These are phyloP conservation scores for Puffinus mauretanicus DNA, from an alignment of 2,113 vertebrate species.

Conservation along the genomic window DNA sequence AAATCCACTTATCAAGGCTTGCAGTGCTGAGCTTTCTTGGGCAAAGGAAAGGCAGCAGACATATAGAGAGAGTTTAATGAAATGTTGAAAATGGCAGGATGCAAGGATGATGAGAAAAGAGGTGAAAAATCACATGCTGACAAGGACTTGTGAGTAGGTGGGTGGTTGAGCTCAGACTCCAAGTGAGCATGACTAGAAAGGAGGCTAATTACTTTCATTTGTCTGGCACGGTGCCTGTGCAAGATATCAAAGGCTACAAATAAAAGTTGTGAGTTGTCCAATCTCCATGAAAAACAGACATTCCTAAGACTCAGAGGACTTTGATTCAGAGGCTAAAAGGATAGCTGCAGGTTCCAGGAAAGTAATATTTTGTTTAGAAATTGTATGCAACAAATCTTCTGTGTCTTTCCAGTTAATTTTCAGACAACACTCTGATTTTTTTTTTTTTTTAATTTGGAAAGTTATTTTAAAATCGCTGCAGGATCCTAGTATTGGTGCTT, in stretches of 20 bases:
- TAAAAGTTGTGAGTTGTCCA: not conserved
- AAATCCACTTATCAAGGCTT: not conserved
- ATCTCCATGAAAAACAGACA: not conserved
- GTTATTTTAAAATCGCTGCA: not conserved
- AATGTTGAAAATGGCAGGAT: not conserved
- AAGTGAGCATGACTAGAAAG: not conserved
- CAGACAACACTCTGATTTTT: not conserved
- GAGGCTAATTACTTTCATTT: not conserved
- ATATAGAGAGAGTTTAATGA: not conserved
- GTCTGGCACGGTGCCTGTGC: not conserved
- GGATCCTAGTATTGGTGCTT: not conserved
- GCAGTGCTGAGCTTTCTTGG: not conserved
- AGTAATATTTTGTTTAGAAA: not conserved
- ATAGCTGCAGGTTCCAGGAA: not conserved
- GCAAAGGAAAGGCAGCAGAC: not conserved
- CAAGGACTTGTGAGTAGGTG: not conserved
- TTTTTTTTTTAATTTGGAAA: not conserved
- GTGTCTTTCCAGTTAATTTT: not conserved
- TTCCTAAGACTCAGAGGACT: not conserved
- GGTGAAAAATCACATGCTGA: conserved; percentile 18
- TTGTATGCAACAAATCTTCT: not conserved
- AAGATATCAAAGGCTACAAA: not conserved
- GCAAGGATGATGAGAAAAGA: not conserved
- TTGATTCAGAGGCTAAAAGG: not conserved
- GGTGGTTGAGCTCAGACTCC: conserved; percentile 1